phyloP scores from a whole-genome alignment of 2,113 vertebrate species.

The Sturnus vulgaris region DNA sequence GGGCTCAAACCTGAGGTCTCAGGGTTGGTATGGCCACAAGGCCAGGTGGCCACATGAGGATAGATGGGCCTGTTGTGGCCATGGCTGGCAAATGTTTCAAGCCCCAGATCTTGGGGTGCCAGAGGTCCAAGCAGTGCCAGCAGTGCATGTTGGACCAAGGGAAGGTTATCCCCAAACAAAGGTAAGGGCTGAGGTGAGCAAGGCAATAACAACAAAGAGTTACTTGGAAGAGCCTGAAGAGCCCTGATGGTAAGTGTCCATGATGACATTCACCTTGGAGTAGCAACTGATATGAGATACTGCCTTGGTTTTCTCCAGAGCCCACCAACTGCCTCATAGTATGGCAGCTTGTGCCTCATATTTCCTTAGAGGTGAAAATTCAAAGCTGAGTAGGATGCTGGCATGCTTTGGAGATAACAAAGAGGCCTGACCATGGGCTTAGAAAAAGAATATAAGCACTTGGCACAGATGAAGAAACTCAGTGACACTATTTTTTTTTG shows the following conservation, averaged over 20 bases:
- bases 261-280: neutral
- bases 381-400: neutral
- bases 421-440: neutral
- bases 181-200: neutral
- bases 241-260: accelerated
- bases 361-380: neutral
- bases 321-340: neutral
- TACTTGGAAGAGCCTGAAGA: neutral
- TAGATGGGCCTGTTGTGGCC: neutral
- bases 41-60: neutral
- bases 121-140: neutral
- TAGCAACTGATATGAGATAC: neutral
- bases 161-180: neutral
- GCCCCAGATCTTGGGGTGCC: neutral
- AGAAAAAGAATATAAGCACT: neutral
- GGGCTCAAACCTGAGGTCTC: neutral
- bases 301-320: neutral
- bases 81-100: neutral
- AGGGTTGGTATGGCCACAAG: neutral
- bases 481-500: neutral
- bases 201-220: neutral
- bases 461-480: neutral
- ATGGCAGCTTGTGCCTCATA: neutral
- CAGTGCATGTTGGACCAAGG: neutral
- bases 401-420: neutral